Conservation (phyloP, 2,113 vertebrate genomes). For the Anhinga anhinga region DNA sequence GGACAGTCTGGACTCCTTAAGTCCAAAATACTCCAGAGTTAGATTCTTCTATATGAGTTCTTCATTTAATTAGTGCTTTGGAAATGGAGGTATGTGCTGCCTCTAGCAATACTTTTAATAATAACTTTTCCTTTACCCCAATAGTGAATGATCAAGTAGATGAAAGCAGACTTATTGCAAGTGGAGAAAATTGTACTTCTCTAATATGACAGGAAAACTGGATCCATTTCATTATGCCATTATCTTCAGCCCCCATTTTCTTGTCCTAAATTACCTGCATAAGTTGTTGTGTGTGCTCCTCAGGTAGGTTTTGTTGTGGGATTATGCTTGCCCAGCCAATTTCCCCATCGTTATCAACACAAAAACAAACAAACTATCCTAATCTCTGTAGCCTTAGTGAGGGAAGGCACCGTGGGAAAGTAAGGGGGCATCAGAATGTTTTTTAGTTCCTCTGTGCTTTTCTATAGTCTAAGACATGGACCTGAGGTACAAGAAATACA, state of each 20-base stretch:
- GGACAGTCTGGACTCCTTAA: neutral
- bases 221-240: neutral
- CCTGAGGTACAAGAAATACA: neutral
- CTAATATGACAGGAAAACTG: neutral
- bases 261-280: neutral
- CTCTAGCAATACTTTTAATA: neutral
- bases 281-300: neutral
- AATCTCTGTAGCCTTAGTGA: neutral
- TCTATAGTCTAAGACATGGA: neutral
- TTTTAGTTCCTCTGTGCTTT: neutral
- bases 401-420: neutral
- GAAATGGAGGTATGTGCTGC: neutral
- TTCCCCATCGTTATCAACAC: neutral
- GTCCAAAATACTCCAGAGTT: neutral
- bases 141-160: neutral
- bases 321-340: neutral
- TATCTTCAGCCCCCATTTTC: neutral
- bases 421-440: fast-evolving
- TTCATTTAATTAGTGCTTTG: neutral
- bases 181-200: neutral
- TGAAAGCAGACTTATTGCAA: neutral
- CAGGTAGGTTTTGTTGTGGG: neutral
- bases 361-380: neutral
- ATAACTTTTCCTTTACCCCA: neutral
- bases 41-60: neutral